These are phyloP conservation scores for Antheraea mylitta DNA, from an alignment of 1,140 invertebrate genomes.

Conservation along the genomic window DNA sequence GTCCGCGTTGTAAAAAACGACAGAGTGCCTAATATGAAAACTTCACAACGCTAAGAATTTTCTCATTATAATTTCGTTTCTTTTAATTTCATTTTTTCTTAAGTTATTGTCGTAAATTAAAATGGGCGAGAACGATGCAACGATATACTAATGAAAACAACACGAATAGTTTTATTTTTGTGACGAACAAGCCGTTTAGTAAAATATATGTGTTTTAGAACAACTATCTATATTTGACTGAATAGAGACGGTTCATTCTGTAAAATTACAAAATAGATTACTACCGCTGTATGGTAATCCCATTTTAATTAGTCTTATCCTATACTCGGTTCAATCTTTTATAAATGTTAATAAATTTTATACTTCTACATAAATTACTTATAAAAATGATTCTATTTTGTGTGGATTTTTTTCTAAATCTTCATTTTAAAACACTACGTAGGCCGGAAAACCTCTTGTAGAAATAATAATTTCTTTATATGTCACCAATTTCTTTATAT, in stretches of 20 bases:
- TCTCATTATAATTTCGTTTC: slow-evolving; percentile 5
- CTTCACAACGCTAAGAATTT: not conserved
- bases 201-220: slow-evolving; percentile 46
- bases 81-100: slow-evolving; percentile 8
- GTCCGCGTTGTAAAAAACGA: not conserved
- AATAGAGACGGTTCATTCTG: no score
- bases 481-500: no score
- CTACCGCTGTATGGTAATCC: not conserved
- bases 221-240: not conserved
- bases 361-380: no score
- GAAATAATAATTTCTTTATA: no score
- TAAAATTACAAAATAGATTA: not conserved
- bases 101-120: slow-evolving; percentile 2
- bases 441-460: no score
- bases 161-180: not conserved
- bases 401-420: no score
- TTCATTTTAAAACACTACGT: no score
- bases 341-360: no score
- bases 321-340: no score
- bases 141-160: no score
- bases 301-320: no score
- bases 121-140: not conserved
- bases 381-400: no score
- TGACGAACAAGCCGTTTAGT: not conserved
- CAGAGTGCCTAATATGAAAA: not conserved